Base-by-base conservation (phyloP, 2,113 vertebrate species). In the Cebidichthys violaceus region DNA sequence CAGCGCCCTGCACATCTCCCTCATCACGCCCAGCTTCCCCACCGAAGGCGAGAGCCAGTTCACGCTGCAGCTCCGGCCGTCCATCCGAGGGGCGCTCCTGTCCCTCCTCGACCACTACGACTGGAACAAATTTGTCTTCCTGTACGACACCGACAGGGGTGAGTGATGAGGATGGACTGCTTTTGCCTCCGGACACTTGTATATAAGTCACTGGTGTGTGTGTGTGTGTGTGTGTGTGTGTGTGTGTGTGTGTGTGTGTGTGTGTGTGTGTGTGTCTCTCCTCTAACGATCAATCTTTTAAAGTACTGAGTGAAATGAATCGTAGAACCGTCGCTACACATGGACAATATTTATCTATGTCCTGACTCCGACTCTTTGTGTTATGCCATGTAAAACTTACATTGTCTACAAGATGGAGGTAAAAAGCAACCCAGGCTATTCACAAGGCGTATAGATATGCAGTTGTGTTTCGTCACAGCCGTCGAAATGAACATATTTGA, bases 1-100 rank as follows among this genome's bases (percentile, higher is more conserved):
- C 95, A 97, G 98, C 89, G 98, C 98, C 37, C 96, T 99, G 90
- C 98, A 99, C 96, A 99, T 99, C 96, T 99, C 97, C 61, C 97
- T 99, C 89, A 96, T 99, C 93, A 99, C 98, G 0, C 97, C 98
- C 0, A 99, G 97, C 90, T 99, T 99, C 86, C 98, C 98, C 47
- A 98, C 97, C 0, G 98, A 99, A 90, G 98, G 98, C 0, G 98
- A 99, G 95, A 99, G 97, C 70, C 98, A 99, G 92, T 99, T 99
- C 47, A 98, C 99, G 50, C 95, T 99, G 93, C 98, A 99, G 93
- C 96, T 99, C 41, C 93, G 98, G 67, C 98, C 98, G 0, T 98
- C 98, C 9, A 93, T 99, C 86, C 94, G 97, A 0, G 97, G 97
- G 67, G 97, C 98, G 0, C 96, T 99, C 2, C 88, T 99, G 73